phyloP scores from a whole-genome alignment of 1,140 invertebrate species.

The Drosophila orena region DNA sequence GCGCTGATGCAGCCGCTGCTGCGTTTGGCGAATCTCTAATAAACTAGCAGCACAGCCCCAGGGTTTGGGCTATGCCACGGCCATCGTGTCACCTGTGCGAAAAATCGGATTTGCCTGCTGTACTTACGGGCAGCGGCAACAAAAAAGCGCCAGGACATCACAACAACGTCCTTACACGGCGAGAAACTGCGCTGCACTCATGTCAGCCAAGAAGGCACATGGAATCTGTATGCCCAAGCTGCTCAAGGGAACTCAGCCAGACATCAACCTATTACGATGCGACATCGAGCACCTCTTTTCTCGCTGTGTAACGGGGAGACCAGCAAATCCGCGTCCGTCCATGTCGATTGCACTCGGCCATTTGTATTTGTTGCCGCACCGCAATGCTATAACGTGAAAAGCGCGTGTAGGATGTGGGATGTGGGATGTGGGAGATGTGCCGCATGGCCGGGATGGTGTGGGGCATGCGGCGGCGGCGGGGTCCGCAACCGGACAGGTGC shows the following conservation, averaged over 20 bases:
- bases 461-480: background rate
- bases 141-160: conserved; percentile 3
- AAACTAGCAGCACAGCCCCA: conserved; percentile 20
- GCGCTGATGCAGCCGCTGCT: conserved; percentile 26
- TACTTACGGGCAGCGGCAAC: conserved; percentile 39
- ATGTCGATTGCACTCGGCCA: conserved; percentile 30
- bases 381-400: conserved; percentile 78
- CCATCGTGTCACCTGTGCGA: conserved; percentile 27
- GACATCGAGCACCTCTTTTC: background rate
- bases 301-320: conserved; percentile 4
- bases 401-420: conserved; percentile 22
- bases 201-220: no score
- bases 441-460: conserved; percentile 11
- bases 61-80: conserved; percentile 9
- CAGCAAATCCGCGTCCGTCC: conserved; percentile 33
- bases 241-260: no score
- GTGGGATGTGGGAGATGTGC: conserved; percentile 3
- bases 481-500: conserved; percentile 54
- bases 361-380: conserved; percentile 68
- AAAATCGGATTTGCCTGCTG: conserved; percentile 73
- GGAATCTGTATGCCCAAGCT: no score
- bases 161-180: conserved; percentile 8
- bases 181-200: no score
- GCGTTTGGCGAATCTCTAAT: conserved; percentile 54
- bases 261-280: background rate